phyloP scores from a whole-genome alignment of 2,888 invertebrate species.

The Yponomeuta evonymella region DNA sequence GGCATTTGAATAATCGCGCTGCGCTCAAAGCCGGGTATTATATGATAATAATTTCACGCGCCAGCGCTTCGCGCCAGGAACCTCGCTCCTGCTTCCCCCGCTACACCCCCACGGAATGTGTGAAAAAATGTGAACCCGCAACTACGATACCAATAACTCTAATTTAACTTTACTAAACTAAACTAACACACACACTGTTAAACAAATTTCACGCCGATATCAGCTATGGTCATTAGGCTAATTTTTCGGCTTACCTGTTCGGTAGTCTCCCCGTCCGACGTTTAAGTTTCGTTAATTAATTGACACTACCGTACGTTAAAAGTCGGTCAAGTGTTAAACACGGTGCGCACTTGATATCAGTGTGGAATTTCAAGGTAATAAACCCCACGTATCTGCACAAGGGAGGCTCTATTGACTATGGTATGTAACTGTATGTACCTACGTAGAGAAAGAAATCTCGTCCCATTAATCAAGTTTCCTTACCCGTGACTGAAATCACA shows the following conservation, averaged over 20 bases:
- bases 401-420: background rate
- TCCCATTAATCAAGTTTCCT: background rate
- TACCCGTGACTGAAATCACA: slow-evolving; percentile 10
- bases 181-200: slow-evolving; percentile 26
- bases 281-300: slow-evolving; percentile 45
- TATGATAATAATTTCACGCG: slow-evolving; percentile 75
- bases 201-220: slow-evolving; percentile 42
- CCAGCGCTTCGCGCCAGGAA: slow-evolving; percentile 50
- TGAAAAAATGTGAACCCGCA: slow-evolving; percentile 52
- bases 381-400: background rate
- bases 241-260: slow-evolving; percentile 25
- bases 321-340: slow-evolving; percentile 56
- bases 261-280: slow-evolving; percentile 38
- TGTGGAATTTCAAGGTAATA: slow-evolving; percentile 13
- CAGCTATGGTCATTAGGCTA: slow-evolving; percentile 37
- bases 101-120: slow-evolving; percentile 56
- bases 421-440: background rate
- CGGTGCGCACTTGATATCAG: slow-evolving; percentile 23
- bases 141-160: slow-evolving; percentile 34
- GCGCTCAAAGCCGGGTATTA: slow-evolving; percentile 62
- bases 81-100: slow-evolving; percentile 34
- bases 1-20: slow-evolving; percentile 71
- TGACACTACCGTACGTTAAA: slow-evolving; percentile 57
- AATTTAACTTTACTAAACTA: slow-evolving; percentile 30
- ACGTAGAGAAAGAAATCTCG: background rate